Base-by-base conservation (phyloP, 2,888 invertebrate species). In the Tetranychus piercei region DNA sequence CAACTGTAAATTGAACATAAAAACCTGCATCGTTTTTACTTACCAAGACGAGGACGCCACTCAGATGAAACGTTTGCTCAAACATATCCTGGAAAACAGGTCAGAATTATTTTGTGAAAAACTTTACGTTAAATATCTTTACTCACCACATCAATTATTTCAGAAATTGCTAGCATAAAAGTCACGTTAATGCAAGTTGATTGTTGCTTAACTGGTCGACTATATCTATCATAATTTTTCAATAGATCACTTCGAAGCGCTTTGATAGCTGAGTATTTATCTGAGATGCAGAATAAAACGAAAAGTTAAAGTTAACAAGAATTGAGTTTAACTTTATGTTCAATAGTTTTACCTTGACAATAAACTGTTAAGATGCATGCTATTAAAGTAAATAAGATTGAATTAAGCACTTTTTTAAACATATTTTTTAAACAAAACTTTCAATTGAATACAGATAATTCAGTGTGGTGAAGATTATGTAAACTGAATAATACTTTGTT, bases 101-200 rank as follows among this genome's bases (percentile, higher is more conserved):
- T 55, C 15, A 1, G 15, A 55, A 7, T 55, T 55, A 55, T 15
- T 15, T 0, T 3, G 7, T 2, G 55, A 15, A 55, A 55, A 9
- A 6, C 9, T 55, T 55, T 55, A 55, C 9, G 2, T 7, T 55
- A 55, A 7, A 15, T 0, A 15, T 55, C 55, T 45, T 45, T 55
- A 69, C 69, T 69, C 1, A 69, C 69, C n/a, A 69, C 55, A 55
- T 55, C 55, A 55, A 55, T 55, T 55, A 55, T 55, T 15, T 55
- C 11, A 9, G 55, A 3, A 4, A 69, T 20, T 11, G 6, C 9
- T 20, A 69, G 11, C 1, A 4, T 11, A 11, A 69, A 23, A 1
- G 69, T 69, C 6, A 69, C 69, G 1, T 69, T 69, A 22, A 69
- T 22, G 20, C n/a, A 20, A 6, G 69, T 23, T 11, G 20, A 20